phyloP scores from a whole-genome alignment of 2,888 invertebrate genomes.

The Ephialtes manifestator region DNA sequence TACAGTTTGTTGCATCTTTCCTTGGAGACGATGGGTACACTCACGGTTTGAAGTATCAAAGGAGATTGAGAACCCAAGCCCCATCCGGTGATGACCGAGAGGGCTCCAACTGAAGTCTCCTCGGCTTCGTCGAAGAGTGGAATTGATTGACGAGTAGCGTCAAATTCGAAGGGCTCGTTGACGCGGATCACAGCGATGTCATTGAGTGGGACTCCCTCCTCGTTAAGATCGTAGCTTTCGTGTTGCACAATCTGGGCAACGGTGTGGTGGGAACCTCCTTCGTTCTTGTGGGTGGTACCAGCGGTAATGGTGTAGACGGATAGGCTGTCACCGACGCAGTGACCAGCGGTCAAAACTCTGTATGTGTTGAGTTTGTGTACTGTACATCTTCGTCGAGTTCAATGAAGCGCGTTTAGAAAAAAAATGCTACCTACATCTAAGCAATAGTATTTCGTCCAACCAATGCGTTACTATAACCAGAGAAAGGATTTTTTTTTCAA shows the following conservation, averaged over 20 bases:
- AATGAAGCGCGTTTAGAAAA: no score
- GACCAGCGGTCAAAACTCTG: conserved; percentile 88
- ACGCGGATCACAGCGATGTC: conserved; percentile 87
- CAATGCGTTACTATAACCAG: no score
- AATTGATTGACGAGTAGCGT: conserved; percentile 38
- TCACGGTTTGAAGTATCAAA: conserved; percentile 86
- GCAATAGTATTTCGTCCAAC: no score
- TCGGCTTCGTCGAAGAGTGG: conserved; percentile 76
- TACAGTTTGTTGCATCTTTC: conserved; percentile 83
- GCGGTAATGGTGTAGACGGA: conserved; percentile 84
- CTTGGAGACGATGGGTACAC: conserved; percentile 87
- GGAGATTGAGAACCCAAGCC: conserved; percentile 85
- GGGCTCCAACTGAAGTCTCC: conserved; percentile 66
- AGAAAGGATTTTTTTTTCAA: no score
- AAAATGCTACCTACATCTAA: no score
- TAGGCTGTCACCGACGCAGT: conserved; percentile 86
- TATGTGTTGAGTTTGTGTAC: no score
- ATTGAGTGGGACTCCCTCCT: conserved; percentile 73
- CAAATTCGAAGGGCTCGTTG: conserved; percentile 84
- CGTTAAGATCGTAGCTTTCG: conserved; percentile 86
- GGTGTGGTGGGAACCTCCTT: conserved; percentile 86
- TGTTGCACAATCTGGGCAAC: conserved; percentile 86
- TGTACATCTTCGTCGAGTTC: no score
- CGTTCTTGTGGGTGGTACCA: conserved; percentile 86
- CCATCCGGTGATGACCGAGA: conserved; percentile 76